Evolutionary conservation across 2,888 invertebrate genomes (phyloP).

Genomic region (Eristalinus sepulchralis): DNA sequence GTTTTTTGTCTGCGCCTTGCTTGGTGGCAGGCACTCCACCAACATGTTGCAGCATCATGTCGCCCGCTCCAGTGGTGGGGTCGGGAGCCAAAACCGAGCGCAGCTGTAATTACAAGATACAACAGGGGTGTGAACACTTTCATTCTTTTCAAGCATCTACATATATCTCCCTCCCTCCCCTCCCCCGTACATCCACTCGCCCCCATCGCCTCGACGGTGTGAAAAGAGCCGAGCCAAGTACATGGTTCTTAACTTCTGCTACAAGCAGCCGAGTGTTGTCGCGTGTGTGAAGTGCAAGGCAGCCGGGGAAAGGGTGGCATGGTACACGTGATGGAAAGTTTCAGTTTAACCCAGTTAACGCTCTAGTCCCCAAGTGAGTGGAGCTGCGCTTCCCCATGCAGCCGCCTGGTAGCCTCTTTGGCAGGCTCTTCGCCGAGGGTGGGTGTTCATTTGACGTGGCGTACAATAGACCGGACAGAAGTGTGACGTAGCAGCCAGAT

Average conservation of each 20-base stretch:
- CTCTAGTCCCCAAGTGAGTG: conserved; percentile 28
- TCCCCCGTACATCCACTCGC: not conserved
- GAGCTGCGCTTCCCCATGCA: not conserved
- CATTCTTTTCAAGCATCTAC: not conserved
- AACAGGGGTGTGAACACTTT: not conserved
- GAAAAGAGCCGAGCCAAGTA: conserved; percentile 3
- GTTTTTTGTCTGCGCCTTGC: not conserved
- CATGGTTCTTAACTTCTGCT: conserved; percentile 54
- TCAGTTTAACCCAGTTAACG: conserved; percentile 57
- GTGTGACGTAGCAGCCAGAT: not conserved
- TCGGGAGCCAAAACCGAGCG: not conserved
- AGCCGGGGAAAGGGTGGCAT: not conserved
- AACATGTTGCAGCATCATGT: not conserved
- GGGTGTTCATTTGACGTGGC: not conserved
- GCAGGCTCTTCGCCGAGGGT: not conserved
- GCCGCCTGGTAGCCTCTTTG: not conserved
- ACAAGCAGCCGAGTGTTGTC: conserved; percentile 23
- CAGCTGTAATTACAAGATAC: too few species aligned
- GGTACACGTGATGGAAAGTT: conserved; percentile 34
- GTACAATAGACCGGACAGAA: not conserved
- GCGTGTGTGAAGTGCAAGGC: not conserved
- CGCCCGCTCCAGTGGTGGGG: not conserved
- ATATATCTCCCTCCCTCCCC: too few species aligned
- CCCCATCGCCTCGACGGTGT: too few species aligned
- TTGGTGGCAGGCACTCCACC: not conserved